These are phyloP conservation scores for Anthophora plumipes DNA, from an alignment of 2,888 invertebrate genomes.

Conservation along the genomic window DNA sequence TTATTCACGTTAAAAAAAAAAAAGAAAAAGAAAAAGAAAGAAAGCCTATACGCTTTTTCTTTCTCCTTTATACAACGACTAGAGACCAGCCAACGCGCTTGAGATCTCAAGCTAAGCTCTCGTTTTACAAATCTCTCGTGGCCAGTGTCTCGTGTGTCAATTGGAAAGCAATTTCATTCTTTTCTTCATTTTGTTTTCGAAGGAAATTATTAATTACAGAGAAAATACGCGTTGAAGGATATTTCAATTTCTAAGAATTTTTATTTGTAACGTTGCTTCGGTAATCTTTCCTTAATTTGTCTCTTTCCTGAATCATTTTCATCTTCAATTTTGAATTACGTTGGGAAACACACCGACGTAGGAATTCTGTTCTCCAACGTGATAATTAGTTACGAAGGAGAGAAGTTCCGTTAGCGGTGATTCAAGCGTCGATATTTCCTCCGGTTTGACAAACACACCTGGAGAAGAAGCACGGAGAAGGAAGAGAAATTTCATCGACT, in stretches of 20 bases:
- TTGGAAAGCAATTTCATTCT: neutral
- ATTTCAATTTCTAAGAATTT: no score
- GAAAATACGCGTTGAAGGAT: no score
- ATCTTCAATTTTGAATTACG: neutral
- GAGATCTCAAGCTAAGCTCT: neutral
- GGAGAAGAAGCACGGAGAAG: no score
- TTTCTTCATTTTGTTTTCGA: no score
- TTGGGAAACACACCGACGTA: neutral
- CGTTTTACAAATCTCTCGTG: neutral
- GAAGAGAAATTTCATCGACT: neutral
- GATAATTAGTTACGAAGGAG: constrained; percentile 24
- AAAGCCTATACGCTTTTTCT: no score
- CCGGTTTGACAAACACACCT: neutral
- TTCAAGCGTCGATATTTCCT: neutral
- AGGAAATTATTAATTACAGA: no score
- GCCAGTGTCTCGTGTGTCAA: neutral
- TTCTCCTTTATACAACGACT: neutral
- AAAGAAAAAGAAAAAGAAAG: no score
- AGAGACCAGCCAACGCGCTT: constrained; percentile 23
- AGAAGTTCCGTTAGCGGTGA: neutral
- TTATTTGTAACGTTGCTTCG: no score
- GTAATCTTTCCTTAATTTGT: no score
- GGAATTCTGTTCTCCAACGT: no score
- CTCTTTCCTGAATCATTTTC: no score
- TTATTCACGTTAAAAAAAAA: constrained; percentile 12